These are phyloP conservation scores for Pomatostomus ruficeps DNA, from an alignment of 2,113 vertebrate species.

Conservation along the genomic window DNA sequence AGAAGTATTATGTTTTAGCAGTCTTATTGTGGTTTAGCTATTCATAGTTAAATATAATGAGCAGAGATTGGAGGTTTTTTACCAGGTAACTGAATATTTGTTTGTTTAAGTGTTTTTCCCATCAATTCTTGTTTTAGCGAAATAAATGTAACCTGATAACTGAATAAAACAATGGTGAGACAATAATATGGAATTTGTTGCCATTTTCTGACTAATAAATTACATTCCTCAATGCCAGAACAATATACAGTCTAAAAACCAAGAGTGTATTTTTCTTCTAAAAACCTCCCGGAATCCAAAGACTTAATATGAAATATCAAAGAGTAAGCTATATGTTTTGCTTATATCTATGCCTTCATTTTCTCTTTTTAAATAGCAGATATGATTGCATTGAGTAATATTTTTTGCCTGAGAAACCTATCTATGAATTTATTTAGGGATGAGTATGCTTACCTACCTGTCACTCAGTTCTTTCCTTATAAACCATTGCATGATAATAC, in stretches of 20 bases:
- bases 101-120: not conserved
- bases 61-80: rapidly evolving
- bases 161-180: not conserved
- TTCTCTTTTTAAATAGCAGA: not conserved
- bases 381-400: not conserved
- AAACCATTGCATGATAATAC: not conserved
- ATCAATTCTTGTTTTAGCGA: not conserved
- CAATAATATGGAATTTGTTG: not conserved
- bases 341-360: not conserved
- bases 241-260: not conserved
- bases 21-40: not conserved
- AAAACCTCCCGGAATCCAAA: not conserved
- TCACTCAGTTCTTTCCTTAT: not conserved
- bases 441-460: not conserved
- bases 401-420: not conserved
- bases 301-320: not conserved
- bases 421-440: not conserved
- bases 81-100: not conserved
- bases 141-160: not conserved
- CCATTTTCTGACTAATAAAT: not conserved
- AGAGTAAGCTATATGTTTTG: not conserved
- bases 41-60: not conserved
- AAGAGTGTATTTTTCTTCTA: not conserved
- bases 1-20: not conserved
- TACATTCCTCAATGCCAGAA: not conserved